Conservation (phyloP, 1,140 invertebrate genomes). For the Dufourea novaeangliae region DNA sequence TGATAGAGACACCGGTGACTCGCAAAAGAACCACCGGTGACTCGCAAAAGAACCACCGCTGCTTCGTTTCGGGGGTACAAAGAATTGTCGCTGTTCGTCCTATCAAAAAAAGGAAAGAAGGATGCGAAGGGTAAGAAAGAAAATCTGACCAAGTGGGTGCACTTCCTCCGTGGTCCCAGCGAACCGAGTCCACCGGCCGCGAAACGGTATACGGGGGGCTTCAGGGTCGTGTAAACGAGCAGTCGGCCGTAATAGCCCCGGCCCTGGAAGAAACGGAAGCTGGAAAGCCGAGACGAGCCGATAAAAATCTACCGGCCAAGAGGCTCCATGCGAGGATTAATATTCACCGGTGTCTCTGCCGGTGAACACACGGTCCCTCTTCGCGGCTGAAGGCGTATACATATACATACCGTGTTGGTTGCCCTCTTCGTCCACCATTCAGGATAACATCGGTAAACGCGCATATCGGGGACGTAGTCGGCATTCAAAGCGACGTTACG, state of each 20-base stretch:
- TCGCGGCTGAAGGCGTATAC: conserved; percentile 19
- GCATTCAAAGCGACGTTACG: conserved; percentile 40
- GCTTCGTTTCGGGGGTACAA: background rate
- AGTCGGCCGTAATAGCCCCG: conserved; percentile 53
- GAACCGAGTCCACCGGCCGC: conserved; percentile 31
- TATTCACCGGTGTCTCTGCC: conserved; percentile 68
- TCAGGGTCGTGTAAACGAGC: conserved; percentile 56
- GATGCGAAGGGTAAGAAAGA: conserved; percentile 29
- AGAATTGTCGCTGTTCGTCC: conserved; percentile 14
- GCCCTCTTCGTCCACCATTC: conserved; percentile 44
- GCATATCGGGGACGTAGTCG: conserved; percentile 6
- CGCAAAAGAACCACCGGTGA: background rate
- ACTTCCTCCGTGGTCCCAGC: conserved; percentile 44
- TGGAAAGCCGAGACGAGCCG: conserved; percentile 60
- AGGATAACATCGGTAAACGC: conserved; percentile 71
- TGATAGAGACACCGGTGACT: too few species aligned
- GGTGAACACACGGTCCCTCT: conserved; percentile 15
- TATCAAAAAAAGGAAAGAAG: conserved; percentile 1
- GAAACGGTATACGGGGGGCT: conserved; percentile 44
- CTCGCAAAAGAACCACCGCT: background rate
- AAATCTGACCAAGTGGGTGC: conserved; percentile 55
- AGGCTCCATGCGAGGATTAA: conserved; percentile 64
- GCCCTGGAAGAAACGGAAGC: conserved; percentile 50
- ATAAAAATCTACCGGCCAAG: conserved; percentile 70
- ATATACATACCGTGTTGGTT: too few species aligned